Base-by-base conservation (phyloP, 30 jellyfish, hydroid and myxozoan genomes). In the Aurelia aurita region DNA sequence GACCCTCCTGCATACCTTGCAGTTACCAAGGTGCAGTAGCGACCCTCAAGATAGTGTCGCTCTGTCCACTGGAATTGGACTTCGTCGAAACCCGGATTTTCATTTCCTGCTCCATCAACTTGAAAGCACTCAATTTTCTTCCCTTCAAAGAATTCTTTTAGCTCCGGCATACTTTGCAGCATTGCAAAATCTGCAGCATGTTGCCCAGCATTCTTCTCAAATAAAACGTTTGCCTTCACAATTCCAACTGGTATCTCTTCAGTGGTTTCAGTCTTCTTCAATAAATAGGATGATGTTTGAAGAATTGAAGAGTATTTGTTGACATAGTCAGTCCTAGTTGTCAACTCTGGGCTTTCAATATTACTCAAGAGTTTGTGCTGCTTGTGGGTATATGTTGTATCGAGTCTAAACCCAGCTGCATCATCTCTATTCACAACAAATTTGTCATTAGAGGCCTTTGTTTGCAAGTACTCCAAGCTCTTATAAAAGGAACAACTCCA, bases 361-460 rank as follows among this genome's bases (percentile, higher is more conserved):
- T 64, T 2, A 20, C 46, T 20, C 39, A 64, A 20, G 39, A 21
- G 21, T 64, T 64, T 19, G 7, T 64, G 76, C 76, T 64, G 76
- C 46, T 64, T 64, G 46, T 64, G 32, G 39, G 76, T 64, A 28
- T 20, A 64, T 64, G 76, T 64, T 28, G 76, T 64, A 64, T 64
- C 76, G 9, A 64, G 76, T 20, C 76, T 23, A 64, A 64, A 64
- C 39, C 76, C 46, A 69, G 65, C 67, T 69, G 80, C 80, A 27
- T 69, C 80, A 69, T 69, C 80, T 43, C 80, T 69, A 27, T 69
- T 29, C 5, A 62, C 74, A 62, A 62, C 74, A 62, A 62, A 62
- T 62, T 62, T 62, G 74, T 62, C 46, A 62, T 62, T 25, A 62
- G 47, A 62, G 39, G 74, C 80, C 29, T 43, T 69, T 32, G 46